Base-by-base conservation (phyloP, 1,140 invertebrate genomes). In the Drosophila seguyi region DNA sequence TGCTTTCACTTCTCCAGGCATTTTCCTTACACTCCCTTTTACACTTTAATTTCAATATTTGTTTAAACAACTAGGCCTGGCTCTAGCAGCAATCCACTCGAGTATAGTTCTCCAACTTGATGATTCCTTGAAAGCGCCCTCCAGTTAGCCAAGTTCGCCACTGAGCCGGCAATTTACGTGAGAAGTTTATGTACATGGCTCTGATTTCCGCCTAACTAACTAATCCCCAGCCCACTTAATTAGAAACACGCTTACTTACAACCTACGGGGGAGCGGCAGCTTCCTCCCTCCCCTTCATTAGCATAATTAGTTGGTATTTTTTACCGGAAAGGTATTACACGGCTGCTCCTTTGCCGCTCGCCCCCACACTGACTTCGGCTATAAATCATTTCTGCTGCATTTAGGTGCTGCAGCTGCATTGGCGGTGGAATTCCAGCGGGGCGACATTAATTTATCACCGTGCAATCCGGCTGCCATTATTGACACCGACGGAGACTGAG, bases 371-470 rank as follows among this genome's bases (percentile, higher is more conserved):
- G 10, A 34, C 44, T 20, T 29, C n/a, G 48, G n/a, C 29, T 56
- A 22, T 74, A 59, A 73, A 73, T 73, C 69, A 73, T 55, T 60
- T 31, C 59, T 72, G 39, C 69, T 83, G 75, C 83, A 58, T 75
- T 88, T 48, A 61, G 66, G 63, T 14, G 47, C 52, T 55, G 52
- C 52, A 55, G 84, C 68, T 73, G 85, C 84, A 90, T 80, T 84
- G 81, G 85, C 81, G 84, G 84, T 88, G 84, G 80, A 75, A 58
- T 84, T 90, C 85, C 68, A 78, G 73, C 76, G 31, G 61, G 68
- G 67, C 69, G 60, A 83, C 73, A 63, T 90, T 80, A 88, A 88
- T 88, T 88, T 88, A 88, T 88, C 84, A 88, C 84, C 84, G 84
- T 71, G 65, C 81, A 90, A 57, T 77, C 67, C 50, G 68, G 48